Percentiles rank a stretch among this genome's conserved stretches.
Evolutionary conservation across 2,797 vertebrate genomes (phyloP).

Genomic region (Picus viridis): DNA sequence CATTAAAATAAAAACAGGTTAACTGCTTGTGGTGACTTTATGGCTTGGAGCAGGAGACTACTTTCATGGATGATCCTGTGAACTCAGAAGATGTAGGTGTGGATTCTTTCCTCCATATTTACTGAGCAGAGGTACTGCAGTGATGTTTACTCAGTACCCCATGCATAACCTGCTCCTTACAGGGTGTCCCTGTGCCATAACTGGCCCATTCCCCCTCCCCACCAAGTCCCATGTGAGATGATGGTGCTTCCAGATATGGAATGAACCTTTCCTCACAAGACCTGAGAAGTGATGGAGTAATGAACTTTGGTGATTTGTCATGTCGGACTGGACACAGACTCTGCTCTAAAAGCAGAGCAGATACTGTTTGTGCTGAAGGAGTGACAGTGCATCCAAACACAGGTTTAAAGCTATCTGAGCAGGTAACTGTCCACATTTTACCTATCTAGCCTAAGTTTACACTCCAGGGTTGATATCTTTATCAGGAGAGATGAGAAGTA

Average conservation of each 20-base stretch:
- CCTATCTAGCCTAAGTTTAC: not conserved
- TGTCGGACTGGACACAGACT: not conserved
- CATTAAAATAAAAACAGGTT: not conserved
- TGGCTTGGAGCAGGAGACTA: not conserved
- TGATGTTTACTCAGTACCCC: not conserved
- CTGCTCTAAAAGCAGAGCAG: not conserved
- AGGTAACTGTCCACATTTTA: not conserved
- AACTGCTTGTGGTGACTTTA: slow-evolving; percentile 9
- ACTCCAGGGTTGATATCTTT: not conserved
- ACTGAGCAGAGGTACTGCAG: not conserved
- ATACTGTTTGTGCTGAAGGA: not conserved
- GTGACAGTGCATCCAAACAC: not conserved
- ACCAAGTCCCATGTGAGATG: too few relatives aligned
- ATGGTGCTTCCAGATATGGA: not conserved
- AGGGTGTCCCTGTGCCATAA: not conserved
- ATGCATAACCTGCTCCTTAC: not conserved
- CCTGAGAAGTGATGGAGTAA: not conserved
- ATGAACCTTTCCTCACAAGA: not conserved
- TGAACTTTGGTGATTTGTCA: not conserved
- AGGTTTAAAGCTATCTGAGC: not conserved
- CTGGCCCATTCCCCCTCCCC: not conserved
- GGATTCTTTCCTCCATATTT: not conserved
- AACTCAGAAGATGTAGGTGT: not conserved
- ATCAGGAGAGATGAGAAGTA: slow-evolving; percentile 1
- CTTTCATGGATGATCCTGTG: not conserved